phyloP scores from a whole-genome alignment of 2,113 vertebrate species.

The Sisor rabdophorus region DNA sequence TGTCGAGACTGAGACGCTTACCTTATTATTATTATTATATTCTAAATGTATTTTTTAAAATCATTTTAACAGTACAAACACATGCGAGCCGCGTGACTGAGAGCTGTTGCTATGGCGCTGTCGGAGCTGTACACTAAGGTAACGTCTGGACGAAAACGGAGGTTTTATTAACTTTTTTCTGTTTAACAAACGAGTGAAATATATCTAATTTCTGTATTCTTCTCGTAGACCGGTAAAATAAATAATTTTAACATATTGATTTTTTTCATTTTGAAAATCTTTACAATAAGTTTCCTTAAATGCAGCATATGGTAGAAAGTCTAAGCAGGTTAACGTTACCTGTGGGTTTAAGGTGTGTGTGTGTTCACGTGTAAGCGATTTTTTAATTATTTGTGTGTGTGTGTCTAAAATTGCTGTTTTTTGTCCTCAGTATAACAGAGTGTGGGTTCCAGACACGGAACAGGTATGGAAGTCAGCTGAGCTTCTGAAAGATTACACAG shows the following conservation, averaged over 20 bases:
- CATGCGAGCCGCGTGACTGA: conserved; percentile 1
- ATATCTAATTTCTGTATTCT: not conserved
- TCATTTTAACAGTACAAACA: not conserved
- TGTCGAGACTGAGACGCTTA: not conserved
- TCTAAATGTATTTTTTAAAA: not conserved
- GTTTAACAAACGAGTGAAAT: not conserved
- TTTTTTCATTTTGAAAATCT: no score
- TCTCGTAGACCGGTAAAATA: not conserved
- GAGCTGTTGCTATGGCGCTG: conserved; percentile 74
- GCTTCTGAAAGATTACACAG: conserved; percentile 78
- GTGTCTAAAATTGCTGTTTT: not conserved
- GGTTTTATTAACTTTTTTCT: not conserved
- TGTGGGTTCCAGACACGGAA: conserved; percentile 90
- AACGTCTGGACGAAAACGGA: conserved; percentile 49
- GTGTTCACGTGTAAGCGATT: not conserved
- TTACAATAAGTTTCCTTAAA: not conserved
- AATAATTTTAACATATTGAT: not conserved
- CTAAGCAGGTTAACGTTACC: no score
- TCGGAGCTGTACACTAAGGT: conserved; percentile 88
- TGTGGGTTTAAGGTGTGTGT: not conserved
- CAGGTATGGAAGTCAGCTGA: conserved; percentile 95
- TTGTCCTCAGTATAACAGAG: conserved; percentile 82
- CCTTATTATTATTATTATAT: not conserved
- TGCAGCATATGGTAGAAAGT: conserved; percentile 38
- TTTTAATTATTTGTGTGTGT: not conserved